Conservation (phyloP, 2,888 invertebrate species). For the Drosophila eohydei region DNA sequence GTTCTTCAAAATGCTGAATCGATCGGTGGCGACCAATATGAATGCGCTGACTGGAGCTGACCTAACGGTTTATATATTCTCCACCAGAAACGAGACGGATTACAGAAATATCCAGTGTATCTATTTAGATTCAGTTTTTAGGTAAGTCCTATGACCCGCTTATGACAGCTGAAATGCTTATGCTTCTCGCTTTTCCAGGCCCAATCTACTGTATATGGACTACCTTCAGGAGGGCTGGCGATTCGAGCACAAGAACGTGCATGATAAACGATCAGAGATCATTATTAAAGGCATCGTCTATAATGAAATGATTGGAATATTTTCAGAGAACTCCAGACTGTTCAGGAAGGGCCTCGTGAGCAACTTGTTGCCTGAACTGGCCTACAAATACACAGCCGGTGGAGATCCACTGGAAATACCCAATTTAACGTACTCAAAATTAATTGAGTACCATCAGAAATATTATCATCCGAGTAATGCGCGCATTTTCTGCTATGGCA, state of each 20-base stretch:
- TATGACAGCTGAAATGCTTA: too few relatives aligned
- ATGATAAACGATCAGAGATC: slow-evolving; percentile 90
- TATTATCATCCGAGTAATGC: slow-evolving; percentile 97
- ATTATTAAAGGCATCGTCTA: slow-evolving; percentile 97
- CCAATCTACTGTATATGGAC: slow-evolving; percentile 92
- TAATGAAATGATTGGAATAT: slow-evolving; percentile 99
- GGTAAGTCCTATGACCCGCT: slow-evolving; percentile 71
- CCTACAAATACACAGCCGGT: slow-evolving; percentile 94
- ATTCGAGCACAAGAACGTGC: slow-evolving; percentile 91
- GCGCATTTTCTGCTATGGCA: slow-evolving; percentile 95
- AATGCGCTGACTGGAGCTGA: slow-evolving; percentile 96
- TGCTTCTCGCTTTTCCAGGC: slow-evolving; percentile 83
- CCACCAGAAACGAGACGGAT: slow-evolving; percentile 94
- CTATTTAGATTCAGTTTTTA: slow-evolving; percentile 96
- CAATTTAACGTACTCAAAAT: slow-evolving; percentile 90
- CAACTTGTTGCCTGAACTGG: slow-evolving; percentile 91
- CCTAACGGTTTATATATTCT: slow-evolving; percentile 97
- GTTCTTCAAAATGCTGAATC: slow-evolving; percentile 97
- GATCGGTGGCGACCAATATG: slow-evolving; percentile 97
- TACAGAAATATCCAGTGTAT: slow-evolving; percentile 94
- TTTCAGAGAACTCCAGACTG: slow-evolving; percentile 93
- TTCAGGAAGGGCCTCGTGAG: slow-evolving; percentile 90
- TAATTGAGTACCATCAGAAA: slow-evolving; percentile 92
- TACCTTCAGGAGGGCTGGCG: slow-evolving; percentile 98
- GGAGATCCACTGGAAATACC: slow-evolving; percentile 96